Evolutionary conservation across 2,797 vertebrate species (phyloP), one percentile per base, ranked within the genome.

Genomic region (Scarus forsteni): DNA sequence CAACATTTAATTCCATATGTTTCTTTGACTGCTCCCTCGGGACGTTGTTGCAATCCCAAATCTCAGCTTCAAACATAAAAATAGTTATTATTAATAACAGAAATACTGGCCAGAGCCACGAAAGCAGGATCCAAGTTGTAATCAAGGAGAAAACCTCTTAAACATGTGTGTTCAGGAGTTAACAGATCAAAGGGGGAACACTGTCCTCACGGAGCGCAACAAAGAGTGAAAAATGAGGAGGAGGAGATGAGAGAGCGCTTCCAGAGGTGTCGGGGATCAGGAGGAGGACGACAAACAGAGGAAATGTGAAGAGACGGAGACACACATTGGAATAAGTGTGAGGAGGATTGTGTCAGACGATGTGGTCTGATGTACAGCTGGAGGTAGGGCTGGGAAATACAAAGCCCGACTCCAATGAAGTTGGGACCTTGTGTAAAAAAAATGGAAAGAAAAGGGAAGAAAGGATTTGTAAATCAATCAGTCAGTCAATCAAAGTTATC

Each of bases 181-280:
- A 8, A 5, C 55, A 12, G 16, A 60, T 52, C 60, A 64, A 52
- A 50, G 18, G 38, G 15, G 13, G 7, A 10, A 3, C 2, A 36
- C 8, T 7, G 19, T 57, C 53, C 48, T 19, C 16, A 34, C 44
- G 14, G 18, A 7, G 2, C 9, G 44, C 18, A 15, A n/a, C 10
- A 44, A 44, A 0, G 3, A 60, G 16, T 27, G 38, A 14, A 9
- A 19, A 16, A 43, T 8, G 56, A 1, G 13, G 10, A 4, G 44
- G 50, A 40, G 11, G 27, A 18, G 48, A 36, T 27, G 40, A 43
- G 57, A 35, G 0, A 7, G 15, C 43, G 5, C 18, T 11, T 46
- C 18, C 8, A 27, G 36, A 58, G 52, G 61, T 66, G 66, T 15
- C n/a, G 51, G 46, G 55, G 18, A 43, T 15, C 0, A 60, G n/a